Evolutionary conservation across 2,888 invertebrate genomes (phyloP).

Genomic region (Lypha dubia): DNA sequence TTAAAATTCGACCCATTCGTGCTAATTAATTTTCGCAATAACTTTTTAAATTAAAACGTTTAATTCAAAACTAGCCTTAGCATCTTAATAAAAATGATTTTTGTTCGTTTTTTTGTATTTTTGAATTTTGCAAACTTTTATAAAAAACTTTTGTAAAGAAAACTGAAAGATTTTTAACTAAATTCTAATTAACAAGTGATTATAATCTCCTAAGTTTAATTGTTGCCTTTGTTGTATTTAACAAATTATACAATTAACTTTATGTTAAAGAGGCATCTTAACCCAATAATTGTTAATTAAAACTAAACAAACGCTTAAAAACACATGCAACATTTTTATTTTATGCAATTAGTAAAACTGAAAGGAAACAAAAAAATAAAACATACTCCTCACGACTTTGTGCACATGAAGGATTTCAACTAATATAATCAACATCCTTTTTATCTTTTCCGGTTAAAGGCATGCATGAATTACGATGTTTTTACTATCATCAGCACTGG

Average conservation of each 20-base stretch:
- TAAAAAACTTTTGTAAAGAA: too few species aligned
- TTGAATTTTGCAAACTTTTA: too few species aligned
- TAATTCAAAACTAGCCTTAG: too few species aligned
- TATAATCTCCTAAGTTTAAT: background rate
- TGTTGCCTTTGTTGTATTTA: background rate
- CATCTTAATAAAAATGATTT: too few species aligned
- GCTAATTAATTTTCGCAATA: too few species aligned
- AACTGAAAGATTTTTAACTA: background rate
- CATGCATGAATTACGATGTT: slow-evolving; percentile 67
- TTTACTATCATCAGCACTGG: slow-evolving; percentile 35
- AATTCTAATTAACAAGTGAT: background rate
- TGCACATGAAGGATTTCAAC: slow-evolving; percentile 54
- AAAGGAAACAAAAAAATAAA: background rate
- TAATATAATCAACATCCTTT: slow-evolving; percentile 66
- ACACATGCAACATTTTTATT: slow-evolving; percentile 23
- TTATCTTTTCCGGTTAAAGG: slow-evolving; percentile 65
- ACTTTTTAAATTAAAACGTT: too few species aligned
- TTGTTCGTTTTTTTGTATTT: too few species aligned
- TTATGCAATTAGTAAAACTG: slow-evolving; percentile 43
- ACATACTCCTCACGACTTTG: slow-evolving; percentile 19
- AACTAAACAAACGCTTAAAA: slow-evolving; percentile 4
- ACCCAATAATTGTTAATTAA: slow-evolving; percentile 49
- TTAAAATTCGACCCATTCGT: too few species aligned
- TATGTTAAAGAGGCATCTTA: slow-evolving; percentile 30
- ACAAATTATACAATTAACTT: slow-evolving; percentile 1